Evolutionary conservation across 2,797 vertebrate genomes (phyloP).

Genomic region (Coregonus sp.): DNA sequence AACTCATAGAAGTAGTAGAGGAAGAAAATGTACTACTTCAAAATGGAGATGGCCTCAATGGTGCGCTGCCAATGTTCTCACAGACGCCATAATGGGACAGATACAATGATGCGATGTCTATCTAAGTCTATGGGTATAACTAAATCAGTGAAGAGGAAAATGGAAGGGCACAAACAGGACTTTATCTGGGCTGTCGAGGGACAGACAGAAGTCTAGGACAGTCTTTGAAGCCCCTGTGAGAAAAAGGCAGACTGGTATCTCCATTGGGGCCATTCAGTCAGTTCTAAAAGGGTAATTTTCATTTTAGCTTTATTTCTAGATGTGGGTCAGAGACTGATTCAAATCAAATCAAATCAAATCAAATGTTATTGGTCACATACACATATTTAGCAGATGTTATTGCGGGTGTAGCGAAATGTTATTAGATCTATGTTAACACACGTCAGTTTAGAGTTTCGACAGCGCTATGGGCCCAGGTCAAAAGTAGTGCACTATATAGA

Average conservation of each 20-base stretch:
- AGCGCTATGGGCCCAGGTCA: too few species aligned
- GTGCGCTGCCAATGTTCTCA: too few species aligned
- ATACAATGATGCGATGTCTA: too few species aligned
- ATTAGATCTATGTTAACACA: conserved; percentile 21
- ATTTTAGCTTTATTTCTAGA: too few species aligned
- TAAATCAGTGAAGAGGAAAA: conserved; percentile 19
- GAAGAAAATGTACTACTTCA: too few species aligned
- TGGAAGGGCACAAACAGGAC: conserved; percentile 38
- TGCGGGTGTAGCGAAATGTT: too few species aligned
- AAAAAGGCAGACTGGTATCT: conserved; percentile 18
- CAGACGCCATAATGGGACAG: too few species aligned
- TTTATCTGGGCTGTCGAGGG: conserved; percentile 34
- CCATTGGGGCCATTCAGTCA: conserved; percentile 39
- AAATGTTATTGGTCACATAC: too few species aligned
- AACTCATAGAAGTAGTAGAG: too few species aligned
- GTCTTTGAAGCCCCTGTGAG: conserved; percentile 53
- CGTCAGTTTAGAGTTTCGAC: background rate
- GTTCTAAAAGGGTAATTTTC: conserved; percentile 49
- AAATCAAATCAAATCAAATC: too few species aligned
- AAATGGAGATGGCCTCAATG: too few species aligned
- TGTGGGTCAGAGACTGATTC: conserved; percentile 48
- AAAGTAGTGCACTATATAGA: background rate
- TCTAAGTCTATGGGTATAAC: background rate
- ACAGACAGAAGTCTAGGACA: conserved; percentile 5
- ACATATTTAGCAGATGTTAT: too few species aligned